phyloP scores from a whole-genome alignment of 2,113 vertebrate genomes.

The Tonatia bakeri region DNA sequence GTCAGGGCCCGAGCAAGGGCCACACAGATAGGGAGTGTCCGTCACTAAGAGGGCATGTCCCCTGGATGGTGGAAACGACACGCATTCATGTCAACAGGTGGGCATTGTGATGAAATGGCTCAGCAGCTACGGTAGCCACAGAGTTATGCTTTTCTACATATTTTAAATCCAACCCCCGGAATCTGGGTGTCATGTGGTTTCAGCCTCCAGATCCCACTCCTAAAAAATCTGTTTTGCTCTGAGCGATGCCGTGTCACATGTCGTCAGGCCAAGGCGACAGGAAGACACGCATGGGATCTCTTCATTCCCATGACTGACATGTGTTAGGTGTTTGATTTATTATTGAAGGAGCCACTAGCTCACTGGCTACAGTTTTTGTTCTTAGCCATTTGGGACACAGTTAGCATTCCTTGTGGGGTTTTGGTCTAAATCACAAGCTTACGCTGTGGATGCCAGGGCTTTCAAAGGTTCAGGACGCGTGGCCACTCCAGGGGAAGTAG shows the following conservation, averaged over 20 bases:
- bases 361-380: background rate
- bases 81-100: background rate
- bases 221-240: background rate
- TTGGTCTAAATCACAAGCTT: background rate
- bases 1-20: background rate
- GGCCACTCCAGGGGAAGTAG: background rate
- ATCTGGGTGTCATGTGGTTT: background rate
- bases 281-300: rapidly evolving
- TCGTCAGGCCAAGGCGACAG: background rate
- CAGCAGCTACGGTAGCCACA: background rate
- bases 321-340: background rate
- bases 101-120: background rate
- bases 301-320: background rate
- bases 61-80: too few relatives aligned
- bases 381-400: background rate
- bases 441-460: background rate
- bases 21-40: background rate
- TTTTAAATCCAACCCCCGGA: background rate
- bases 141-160: background rate
- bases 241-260: background rate
- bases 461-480: background rate
- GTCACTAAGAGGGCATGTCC: background rate
- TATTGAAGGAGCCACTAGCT: background rate
- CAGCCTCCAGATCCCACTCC: background rate
- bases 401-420: background rate